A percentile compares a stretch with the other conserved stretches of the same genome.
Conservation (phyloP, 2,888 invertebrate genomes). For the Mamestra brassicae region DNA sequence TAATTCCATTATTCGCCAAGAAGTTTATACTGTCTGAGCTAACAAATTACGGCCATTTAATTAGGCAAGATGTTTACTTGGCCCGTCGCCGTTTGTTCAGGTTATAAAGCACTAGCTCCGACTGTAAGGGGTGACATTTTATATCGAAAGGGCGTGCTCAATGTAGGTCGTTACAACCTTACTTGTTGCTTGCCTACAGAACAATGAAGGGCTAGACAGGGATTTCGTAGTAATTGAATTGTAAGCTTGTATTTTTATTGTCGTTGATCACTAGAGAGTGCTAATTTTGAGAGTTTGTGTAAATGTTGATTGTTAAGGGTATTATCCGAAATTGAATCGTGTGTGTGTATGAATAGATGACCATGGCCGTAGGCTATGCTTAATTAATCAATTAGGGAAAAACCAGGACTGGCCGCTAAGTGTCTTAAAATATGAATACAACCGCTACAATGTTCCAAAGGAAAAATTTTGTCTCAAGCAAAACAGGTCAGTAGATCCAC, state of each 20-base stretch:
- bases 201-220: conserved; percentile 24
- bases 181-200: conserved; percentile 63
- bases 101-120: conserved; percentile 50
- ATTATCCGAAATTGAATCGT: too few relatives aligned
- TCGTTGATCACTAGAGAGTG: background rate
- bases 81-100: conserved; percentile 43
- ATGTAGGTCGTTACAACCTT: conserved; percentile 69
- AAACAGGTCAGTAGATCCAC: too few relatives aligned
- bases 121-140: conserved; percentile 65
- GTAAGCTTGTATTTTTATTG: background rate
- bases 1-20: conserved; percentile 30
- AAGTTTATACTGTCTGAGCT: conserved; percentile 26
- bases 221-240: background rate
- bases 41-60: conserved; percentile 59
- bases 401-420: too few relatives aligned
- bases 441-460: too few relatives aligned
- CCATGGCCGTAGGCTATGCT: too few relatives aligned
- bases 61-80: conserved; percentile 61
- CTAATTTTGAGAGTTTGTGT: too few relatives aligned
- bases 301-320: too few relatives aligned
- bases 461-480: too few relatives aligned
- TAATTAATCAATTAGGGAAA: too few relatives aligned
- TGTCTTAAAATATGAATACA: too few relatives aligned
- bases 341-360: too few relatives aligned
- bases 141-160: conserved; percentile 69